These are phyloP conservation scores for Nephrotoma guestfalica DNA, from an alignment of 2,888 invertebrate species.

Conservation along the genomic window DNA sequence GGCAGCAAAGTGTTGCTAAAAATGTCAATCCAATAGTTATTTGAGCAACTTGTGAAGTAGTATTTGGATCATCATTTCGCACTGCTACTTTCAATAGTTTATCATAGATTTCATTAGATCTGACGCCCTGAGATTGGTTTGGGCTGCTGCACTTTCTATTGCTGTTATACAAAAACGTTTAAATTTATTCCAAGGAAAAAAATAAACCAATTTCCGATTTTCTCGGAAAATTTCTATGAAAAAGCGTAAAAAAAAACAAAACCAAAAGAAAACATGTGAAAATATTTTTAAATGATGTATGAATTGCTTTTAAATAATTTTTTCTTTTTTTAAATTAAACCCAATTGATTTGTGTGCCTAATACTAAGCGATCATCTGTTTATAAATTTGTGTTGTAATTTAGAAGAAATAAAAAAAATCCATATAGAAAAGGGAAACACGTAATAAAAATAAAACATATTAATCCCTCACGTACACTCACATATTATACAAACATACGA, in stretches of 20 bases:
- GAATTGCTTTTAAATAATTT: background rate
- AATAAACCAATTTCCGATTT: background rate
- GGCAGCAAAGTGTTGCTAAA: no score
- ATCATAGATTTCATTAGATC: no score
- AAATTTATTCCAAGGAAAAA: background rate
- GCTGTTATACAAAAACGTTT: background rate
- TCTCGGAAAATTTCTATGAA: background rate
- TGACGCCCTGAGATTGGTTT: no score
- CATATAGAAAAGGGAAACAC: background rate
- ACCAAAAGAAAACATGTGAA: background rate
- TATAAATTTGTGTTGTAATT: background rate
- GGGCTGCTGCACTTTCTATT: background rate
- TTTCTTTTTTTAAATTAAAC: background rate
- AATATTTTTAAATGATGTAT: background rate
- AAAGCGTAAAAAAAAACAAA: background rate
- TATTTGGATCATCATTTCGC: no score
- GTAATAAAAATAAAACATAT: background rate
- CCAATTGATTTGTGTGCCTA: background rate
- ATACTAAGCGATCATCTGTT: background rate
- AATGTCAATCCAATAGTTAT: no score
- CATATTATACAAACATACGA: constrained; percentile 5
- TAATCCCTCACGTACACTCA: constrained; percentile 6
- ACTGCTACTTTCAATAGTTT: no score
- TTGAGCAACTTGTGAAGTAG: no score
- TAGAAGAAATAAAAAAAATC: background rate